Evolutionary conservation across 53 echinoderm and acorn worm genomes (phyloP).

Genomic region (Henricia sp.): DNA sequence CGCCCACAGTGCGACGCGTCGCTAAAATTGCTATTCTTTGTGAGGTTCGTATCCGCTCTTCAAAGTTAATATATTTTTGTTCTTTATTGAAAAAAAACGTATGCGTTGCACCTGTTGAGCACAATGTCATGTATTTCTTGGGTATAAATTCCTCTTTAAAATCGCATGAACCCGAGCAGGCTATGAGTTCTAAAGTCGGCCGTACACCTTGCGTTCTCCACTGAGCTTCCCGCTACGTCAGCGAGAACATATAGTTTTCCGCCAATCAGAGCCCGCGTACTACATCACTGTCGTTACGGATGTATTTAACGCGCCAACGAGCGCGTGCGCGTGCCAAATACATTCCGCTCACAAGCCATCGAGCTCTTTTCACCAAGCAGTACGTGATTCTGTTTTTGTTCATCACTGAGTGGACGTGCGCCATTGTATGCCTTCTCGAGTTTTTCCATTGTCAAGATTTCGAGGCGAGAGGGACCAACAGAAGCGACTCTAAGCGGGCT

Average conservation of each 20-base stretch:
- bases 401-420: background rate
- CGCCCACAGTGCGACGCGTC: too few species aligned
- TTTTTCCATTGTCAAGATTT: constrained; percentile 7
- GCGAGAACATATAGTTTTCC: constrained; percentile 10
- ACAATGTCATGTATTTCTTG: too few species aligned
- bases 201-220: too few species aligned
- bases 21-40: too few species aligned
- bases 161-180: too few species aligned
- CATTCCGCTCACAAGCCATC: background rate
- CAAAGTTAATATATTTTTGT: too few species aligned
- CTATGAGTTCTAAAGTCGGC: too few species aligned
- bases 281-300: constrained; percentile 30
- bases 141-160: too few species aligned
- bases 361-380: background rate
- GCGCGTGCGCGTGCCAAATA: background rate
- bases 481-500: background rate
- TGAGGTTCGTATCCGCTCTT: too few species aligned
- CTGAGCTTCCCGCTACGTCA: constrained; percentile 4
- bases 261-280: constrained; percentile 27
- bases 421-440: background rate
- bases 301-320: constrained; percentile 24
- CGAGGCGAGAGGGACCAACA: background rate
- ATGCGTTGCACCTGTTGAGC: too few species aligned
- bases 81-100: too few species aligned
- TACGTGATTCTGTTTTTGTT: background rate